Conservation (phyloP, 2,113 vertebrate species). For the Amblyornis subalaris region DNA sequence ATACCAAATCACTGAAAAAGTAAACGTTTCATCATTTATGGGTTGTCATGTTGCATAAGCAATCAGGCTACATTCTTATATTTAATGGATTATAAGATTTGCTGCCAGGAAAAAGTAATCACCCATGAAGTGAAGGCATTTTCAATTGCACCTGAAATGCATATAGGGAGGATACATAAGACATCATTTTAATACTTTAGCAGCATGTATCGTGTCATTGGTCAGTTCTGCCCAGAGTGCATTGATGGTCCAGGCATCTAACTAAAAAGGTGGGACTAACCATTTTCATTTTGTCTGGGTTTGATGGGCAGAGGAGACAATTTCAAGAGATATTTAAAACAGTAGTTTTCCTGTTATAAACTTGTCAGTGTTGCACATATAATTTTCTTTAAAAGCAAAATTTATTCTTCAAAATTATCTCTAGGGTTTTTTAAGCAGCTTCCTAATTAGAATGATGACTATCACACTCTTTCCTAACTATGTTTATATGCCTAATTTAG, state of each 20-base stretch:
- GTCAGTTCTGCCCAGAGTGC: not conserved
- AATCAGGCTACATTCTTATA: not conserved
- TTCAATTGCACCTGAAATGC: not conserved
- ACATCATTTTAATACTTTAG: not conserved
- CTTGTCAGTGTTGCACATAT: not conserved
- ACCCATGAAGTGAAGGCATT: not conserved
- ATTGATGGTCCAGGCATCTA: not conserved
- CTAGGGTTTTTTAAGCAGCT: not conserved
- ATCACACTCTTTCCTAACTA: not conserved
- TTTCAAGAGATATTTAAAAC: not conserved
- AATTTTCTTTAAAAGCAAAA: not conserved
- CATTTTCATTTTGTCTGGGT: not conserved
- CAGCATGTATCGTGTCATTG: not conserved
- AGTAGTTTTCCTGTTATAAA: not conserved
- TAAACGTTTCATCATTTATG: not conserved
- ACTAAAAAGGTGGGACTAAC: not conserved
- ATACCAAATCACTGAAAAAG: not conserved
- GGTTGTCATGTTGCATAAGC: not conserved
- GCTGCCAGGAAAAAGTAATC: not conserved
- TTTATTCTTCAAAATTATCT: not conserved
- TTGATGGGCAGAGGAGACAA: not conserved
- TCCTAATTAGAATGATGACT: not conserved
- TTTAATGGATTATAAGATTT: slow-evolving; percentile 6
- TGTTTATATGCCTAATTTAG: not conserved
- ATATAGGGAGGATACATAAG: not conserved